A percentile compares a stretch with the other conserved stretches of the same genome.
Evolutionary conservation across 2,888 invertebrate genomes (phyloP).

Genomic region (Folsomia manolachei): DNA sequence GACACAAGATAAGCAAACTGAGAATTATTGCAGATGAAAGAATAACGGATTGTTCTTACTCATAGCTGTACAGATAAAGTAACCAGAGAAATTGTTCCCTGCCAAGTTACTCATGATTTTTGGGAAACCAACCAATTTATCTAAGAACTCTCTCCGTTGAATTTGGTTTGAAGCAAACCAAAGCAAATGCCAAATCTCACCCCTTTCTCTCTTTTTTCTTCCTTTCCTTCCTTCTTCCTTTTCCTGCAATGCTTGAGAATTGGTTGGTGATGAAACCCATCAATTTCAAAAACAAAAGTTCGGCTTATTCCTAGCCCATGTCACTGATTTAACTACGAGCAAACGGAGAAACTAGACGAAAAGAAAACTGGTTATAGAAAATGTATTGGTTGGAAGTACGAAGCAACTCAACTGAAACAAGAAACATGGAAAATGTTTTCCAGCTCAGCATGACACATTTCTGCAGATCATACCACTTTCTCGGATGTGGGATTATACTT

Average conservation of each 20-base stretch:
- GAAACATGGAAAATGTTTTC: not conserved
- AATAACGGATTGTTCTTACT: not conserved
- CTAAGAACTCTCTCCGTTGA: not conserved
- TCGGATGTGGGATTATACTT: not conserved
- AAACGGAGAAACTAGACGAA: no score
- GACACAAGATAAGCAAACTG: no score
- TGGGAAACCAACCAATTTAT: not conserved
- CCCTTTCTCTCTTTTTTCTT: constrained; percentile 25
- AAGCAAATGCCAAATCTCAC: constrained; percentile 14
- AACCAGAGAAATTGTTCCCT: no score
- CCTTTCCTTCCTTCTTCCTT: not conserved
- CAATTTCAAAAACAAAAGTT: constrained; percentile 14
- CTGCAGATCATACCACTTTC: not conserved
- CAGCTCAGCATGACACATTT: not conserved
- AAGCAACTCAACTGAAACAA: not conserved
- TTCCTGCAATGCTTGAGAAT: not conserved
- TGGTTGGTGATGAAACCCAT: constrained; percentile 6
- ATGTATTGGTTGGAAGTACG: not conserved
- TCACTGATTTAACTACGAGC: not conserved
- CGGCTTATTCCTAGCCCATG: not conserved
- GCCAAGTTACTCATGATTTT: no score
- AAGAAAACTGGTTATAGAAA: not conserved
- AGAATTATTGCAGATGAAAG: not conserved
- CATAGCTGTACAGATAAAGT: no score
- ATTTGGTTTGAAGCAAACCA: not conserved